Conservation (phyloP, 2,888 invertebrate species). For the Agrotis clavis region DNA sequence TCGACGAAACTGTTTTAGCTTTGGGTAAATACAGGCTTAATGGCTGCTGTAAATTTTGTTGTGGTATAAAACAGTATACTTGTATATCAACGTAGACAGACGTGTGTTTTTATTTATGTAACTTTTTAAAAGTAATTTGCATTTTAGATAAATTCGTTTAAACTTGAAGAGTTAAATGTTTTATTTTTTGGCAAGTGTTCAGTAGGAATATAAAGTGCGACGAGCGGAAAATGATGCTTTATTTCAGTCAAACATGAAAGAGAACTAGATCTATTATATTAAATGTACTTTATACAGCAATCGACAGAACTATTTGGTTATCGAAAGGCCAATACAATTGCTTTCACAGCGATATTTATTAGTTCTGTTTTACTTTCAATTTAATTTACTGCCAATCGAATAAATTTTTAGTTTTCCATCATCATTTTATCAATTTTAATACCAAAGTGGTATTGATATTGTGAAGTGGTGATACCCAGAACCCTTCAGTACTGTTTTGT, state of each 20-base stretch:
- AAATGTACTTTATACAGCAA: not conserved
- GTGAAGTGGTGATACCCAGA: too few relatives aligned
- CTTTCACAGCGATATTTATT: too few relatives aligned
- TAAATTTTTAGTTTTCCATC: too few relatives aligned
- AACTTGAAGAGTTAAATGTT: not conserved
- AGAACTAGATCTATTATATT: too few relatives aligned
- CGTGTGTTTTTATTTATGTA: not conserved
- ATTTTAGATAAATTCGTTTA: not conserved
- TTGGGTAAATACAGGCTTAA: slow-evolving; percentile 51
- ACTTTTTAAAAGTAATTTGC: not conserved
- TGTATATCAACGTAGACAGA: slow-evolving; percentile 2
- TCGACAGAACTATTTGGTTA: not conserved
- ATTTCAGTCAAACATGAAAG: not conserved
- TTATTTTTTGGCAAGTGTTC: not conserved
- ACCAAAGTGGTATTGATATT: too few relatives aligned
- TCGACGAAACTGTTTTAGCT: slow-evolving; percentile 61
- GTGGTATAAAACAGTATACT: slow-evolving; percentile 34
- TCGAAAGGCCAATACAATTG: too few relatives aligned
- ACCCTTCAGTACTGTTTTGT: too few relatives aligned
- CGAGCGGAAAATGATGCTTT: not conserved
- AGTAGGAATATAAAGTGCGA: not conserved
- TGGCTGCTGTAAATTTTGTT: slow-evolving; percentile 57
- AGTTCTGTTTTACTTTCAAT: too few relatives aligned
- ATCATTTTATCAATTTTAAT: too few relatives aligned
- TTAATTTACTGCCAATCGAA: too few relatives aligned